A percentile compares a stretch with the other conserved stretches of the same genome.
phyloP scores from a whole-genome alignment of 2,113 vertebrate genomes.

The Ciconia maguari region DNA sequence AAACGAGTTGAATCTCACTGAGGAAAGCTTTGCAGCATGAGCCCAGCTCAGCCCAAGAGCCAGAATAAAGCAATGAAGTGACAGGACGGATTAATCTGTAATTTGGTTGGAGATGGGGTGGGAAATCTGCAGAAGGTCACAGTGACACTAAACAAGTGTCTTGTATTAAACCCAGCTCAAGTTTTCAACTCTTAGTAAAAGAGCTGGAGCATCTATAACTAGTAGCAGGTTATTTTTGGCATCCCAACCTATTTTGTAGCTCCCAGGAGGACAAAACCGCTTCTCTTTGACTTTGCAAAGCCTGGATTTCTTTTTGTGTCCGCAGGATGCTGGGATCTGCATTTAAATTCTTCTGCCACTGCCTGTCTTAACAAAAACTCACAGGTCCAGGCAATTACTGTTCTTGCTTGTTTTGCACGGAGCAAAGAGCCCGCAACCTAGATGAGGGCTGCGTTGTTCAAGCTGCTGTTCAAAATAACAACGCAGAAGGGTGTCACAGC shows the following conservation, averaged over 20 bases:
- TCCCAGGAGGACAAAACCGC: slow-evolving; percentile 39
- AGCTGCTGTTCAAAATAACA: neutral
- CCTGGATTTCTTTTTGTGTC: slow-evolving; percentile 42
- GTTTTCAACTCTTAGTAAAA: slow-evolving; percentile 7
- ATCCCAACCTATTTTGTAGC: slow-evolving; percentile 64
- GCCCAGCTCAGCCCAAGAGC: neutral
- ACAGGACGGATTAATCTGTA: neutral
- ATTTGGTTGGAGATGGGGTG: neutral
- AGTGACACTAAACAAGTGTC: slow-evolving; percentile 38
- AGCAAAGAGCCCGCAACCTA: neutral
- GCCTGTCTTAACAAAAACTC: neutral
- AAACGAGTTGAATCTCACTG: neutral
- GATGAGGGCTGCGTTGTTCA: neutral
- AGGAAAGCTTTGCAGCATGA: neutral
- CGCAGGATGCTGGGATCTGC: slow-evolving; percentile 18
- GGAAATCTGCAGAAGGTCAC: slow-evolving; percentile 44
- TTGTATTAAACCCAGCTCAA: slow-evolving; percentile 17
- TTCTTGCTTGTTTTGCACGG: neutral
- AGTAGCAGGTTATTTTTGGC: slow-evolving; percentile 67
- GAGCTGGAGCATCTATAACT: slow-evolving; percentile 56
- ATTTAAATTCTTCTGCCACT: slow-evolving; percentile 16
- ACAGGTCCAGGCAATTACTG: neutral
- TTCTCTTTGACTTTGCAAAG: slow-evolving; percentile 64
- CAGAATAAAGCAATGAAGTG: neutral
- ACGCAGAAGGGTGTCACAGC: neutral